phyloP scores from a whole-genome alignment of 2,797 vertebrate species.

The Ciconia nigra region DNA sequence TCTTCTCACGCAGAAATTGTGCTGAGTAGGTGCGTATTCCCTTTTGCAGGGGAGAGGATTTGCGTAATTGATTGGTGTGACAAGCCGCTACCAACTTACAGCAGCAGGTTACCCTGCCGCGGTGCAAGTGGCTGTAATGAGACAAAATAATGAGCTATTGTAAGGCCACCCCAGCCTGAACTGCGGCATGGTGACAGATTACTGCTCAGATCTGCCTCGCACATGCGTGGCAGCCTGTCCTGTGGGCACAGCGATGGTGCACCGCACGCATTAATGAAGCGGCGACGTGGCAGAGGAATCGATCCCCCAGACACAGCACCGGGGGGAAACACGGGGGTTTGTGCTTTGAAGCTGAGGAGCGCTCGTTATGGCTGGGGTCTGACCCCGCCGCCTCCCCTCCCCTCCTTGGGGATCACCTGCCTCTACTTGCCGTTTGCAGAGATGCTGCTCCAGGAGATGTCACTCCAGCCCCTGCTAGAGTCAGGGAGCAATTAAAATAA shows the following conservation, averaged over 20 bases:
- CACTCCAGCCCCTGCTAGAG: not conserved
- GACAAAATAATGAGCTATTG: not conserved
- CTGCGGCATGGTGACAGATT: not conserved
- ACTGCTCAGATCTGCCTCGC: not conserved
- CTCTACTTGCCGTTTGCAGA: not conserved
- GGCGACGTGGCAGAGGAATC: rapidly evolving
- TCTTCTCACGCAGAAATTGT: not conserved
- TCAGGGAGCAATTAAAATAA: not conserved
- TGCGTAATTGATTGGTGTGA: not conserved
- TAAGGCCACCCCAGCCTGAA: not conserved
- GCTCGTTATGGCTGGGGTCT: rapidly evolving
- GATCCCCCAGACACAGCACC: no score
- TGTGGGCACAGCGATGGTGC: not conserved
- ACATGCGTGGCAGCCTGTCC: not conserved
- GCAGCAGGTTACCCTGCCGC: not conserved
- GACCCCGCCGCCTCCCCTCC: not conserved
- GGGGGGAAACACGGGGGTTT: rapidly evolving
- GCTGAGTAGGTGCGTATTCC: not conserved
- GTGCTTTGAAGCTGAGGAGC: not conserved
- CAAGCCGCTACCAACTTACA: not conserved
- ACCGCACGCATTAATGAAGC: rapidly evolving
- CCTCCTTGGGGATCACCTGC: not conserved
- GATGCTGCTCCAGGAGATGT: not conserved
- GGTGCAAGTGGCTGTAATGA: not conserved
- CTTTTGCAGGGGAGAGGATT: not conserved